Percentiles rank a stretch among this genome's conserved stretches.
These are phyloP conservation scores for Steinernema scapterisci DNA, from an alignment of 2,888 invertebrate species.

Conservation along the genomic window DNA sequence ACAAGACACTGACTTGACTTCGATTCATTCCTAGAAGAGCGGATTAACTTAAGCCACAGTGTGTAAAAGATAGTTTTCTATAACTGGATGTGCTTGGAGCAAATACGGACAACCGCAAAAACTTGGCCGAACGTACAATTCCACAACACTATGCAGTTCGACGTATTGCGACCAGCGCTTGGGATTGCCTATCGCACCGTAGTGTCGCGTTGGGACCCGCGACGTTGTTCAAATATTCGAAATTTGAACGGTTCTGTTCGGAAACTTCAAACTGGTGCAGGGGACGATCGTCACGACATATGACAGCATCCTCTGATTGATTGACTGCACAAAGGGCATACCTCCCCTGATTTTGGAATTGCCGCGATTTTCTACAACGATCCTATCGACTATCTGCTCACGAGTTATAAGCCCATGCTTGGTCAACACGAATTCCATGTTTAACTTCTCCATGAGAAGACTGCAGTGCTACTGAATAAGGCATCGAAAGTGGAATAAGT, in stretches of 20 bases:
- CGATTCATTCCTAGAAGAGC: too few relatives aligned
- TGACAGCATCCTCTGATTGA: background rate
- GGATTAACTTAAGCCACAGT: too few relatives aligned
- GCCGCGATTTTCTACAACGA: too few relatives aligned
- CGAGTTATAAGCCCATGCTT: too few relatives aligned
- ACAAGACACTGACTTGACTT: too few relatives aligned
- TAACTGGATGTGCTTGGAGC: constrained; percentile 22
- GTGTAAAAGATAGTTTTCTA: background rate
- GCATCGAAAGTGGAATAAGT: too few relatives aligned
- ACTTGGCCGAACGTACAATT: constrained; percentile 22
- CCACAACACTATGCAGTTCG: background rate
- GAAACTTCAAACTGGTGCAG: background rate
- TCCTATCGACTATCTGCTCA: too few relatives aligned
- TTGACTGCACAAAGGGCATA: too few relatives aligned
- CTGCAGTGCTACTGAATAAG: too few relatives aligned
- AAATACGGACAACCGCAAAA: constrained; percentile 20
- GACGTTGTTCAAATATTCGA: background rate
- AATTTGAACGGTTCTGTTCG: background rate
- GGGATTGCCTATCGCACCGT: constrained; percentile 15
- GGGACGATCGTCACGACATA: background rate
- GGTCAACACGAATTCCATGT: too few relatives aligned
- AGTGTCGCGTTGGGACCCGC: background rate
- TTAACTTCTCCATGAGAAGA: too few relatives aligned
- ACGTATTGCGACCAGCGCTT: background rate
- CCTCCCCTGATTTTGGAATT: too few relatives aligned